phyloP scores from a whole-genome alignment of 2,113 vertebrate genomes.

The Bothrops jararaca region DNA sequence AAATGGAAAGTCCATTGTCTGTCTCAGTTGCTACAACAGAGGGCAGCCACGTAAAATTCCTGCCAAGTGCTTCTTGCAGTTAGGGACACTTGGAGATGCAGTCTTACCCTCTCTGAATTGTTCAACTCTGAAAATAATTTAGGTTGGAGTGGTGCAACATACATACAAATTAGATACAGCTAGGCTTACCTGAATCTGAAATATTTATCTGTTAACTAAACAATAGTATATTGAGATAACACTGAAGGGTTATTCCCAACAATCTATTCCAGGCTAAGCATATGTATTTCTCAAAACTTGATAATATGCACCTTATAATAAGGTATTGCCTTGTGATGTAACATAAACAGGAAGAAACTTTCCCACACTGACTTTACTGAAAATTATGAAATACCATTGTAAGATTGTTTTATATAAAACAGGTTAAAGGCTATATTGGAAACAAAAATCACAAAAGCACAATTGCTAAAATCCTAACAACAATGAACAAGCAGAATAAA shows the following conservation, averaged over 20 bases:
- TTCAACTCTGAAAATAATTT: neutral
- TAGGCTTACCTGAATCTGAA: neutral
- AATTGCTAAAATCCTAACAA: neutral
- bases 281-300: neutral
- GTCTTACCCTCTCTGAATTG: neutral
- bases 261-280: neutral
- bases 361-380: neutral
- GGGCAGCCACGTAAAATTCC: neutral
- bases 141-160: neutral
- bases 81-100: neutral
- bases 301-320: neutral
- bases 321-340: neutral
- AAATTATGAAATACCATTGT: neutral
- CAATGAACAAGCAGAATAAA: neutral
- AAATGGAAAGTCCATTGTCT: neutral
- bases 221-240: neutral
- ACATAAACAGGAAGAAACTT: neutral
- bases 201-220: neutral
- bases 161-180: neutral
- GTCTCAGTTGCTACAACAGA: neutral
- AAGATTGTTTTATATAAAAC: neutral
- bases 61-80: neutral
- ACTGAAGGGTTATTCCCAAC: neutral
- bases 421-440: neutral
- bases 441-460: neutral